A percentile compares a stretch with the other conserved stretches of the same genome.
Evolutionary conservation across 2,888 invertebrate genomes (phyloP).

Genomic region (Chrysina gloriosa): DNA sequence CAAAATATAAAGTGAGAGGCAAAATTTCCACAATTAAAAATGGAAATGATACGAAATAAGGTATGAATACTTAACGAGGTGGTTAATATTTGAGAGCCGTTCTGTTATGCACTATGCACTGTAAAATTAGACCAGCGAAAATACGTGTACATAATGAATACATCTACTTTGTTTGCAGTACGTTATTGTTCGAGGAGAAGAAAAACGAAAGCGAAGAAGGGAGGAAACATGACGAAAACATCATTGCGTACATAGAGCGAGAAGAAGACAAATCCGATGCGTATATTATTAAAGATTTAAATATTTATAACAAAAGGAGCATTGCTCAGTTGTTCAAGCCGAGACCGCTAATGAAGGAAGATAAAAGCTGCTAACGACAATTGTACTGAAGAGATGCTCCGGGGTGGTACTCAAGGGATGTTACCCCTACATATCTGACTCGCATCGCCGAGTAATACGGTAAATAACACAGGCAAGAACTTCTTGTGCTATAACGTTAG

Average conservation of each 20-base stretch:
- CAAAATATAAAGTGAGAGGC: no score
- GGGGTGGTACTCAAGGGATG: constrained; percentile 46
- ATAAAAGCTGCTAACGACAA: constrained; percentile 52
- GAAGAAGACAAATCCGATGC: constrained; percentile 33
- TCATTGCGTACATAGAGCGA: neutral
- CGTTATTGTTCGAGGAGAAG: neutral
- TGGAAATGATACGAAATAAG: no score
- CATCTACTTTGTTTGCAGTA: no score
- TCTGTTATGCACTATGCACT: no score
- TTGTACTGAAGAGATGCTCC: constrained; percentile 47
- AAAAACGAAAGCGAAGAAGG: neutral
- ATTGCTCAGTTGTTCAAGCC: constrained; percentile 45
- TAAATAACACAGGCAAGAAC: constrained; percentile 48
- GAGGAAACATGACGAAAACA: neutral
- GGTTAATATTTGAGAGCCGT: no score
- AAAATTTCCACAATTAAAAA: no score
- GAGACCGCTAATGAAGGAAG: constrained; percentile 52
- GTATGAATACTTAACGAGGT: no score
- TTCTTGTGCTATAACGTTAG: constrained; percentile 13
- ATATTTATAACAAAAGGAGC: constrained; percentile 49
- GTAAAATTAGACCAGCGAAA: no score
- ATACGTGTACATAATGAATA: no score
- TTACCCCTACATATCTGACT: constrained; percentile 47
- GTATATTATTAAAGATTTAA: constrained; percentile 48
- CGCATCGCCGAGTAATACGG: constrained; percentile 50